Evolutionary conservation across 2,113 vertebrate genomes (phyloP).

Genomic region (Globicephala melas): DNA sequence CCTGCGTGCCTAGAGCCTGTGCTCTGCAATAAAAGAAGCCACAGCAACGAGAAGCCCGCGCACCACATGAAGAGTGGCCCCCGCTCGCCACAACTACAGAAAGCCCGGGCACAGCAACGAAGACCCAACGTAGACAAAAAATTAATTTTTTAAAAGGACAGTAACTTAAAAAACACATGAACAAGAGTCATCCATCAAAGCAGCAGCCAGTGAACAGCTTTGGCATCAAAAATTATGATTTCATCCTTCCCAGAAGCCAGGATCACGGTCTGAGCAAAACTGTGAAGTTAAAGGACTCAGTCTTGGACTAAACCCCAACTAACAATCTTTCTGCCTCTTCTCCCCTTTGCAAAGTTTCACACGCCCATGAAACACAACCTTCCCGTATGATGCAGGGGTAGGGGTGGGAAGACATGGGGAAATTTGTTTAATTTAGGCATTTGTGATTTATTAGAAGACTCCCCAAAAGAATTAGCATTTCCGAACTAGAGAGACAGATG

Average conservation of each 20-base stretch:
- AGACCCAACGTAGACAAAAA: no score
- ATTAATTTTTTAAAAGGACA: no score
- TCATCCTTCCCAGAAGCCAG: background rate
- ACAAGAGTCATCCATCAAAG: constrained; percentile 2
- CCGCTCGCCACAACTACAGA: no score
- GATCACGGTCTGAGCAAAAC: background rate
- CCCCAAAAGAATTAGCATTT: background rate
- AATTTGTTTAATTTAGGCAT: background rate
- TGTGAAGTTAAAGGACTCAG: background rate
- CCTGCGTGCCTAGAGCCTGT: no score
- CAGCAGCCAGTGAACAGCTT: background rate
- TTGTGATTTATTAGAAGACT: background rate
- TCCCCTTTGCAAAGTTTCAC: background rate
- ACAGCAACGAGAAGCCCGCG: no score
- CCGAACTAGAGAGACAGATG: rapidly evolving
- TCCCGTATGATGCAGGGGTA: background rate
- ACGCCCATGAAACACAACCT: background rate
- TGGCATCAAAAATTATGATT: background rate
- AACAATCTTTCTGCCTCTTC: background rate
- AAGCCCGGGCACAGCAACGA: no score
- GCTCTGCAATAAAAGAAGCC: no score
- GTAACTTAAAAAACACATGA: background rate
- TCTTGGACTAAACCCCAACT: background rate
- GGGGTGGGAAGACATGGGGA: background rate
- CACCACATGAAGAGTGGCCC: no score